Evolutionary conservation across 2,113 vertebrate species (phyloP), one percentile per base, ranked within the genome.

Genomic region (Gracilinanus agilis): DNA sequence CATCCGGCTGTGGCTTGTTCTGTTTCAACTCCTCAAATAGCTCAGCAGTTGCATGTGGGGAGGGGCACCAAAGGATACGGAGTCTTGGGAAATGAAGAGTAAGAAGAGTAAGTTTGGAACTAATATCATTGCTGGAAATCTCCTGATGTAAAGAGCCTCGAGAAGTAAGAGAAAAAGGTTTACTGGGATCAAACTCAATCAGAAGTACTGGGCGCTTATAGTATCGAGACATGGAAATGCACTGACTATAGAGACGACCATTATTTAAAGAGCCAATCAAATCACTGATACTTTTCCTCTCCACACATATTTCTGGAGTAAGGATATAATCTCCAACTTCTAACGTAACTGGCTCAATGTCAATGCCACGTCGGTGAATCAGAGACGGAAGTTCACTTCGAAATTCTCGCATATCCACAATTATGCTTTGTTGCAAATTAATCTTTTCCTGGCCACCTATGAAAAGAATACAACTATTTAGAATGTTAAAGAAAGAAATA

Each of bases 261-360:
- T 98, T 99, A 96, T 99, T 99, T 1, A 99, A 55, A 0, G 99
- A 99, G 9, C 99, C 99, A 0, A 99, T 99, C 96, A 99, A 98
- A 24, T 99, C 99, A 0, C 99, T 99, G 97, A 99, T 97, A 9
- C 99, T 99, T 94, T 99, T 99, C 89, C 99, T 98, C 97, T 99
- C 99, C 24, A 99, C 99, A 0, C 99, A 99, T 40, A 99, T 98
- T 27, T 99, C 99, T 0, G 99, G 99, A 0, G 99, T 99, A 53
- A 99, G 98, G 93, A 99, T 99, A 94, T 99, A 99, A 97, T 99
- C 99, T 0, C 99, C 99, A 0, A 99, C 99, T 96, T 99, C 99
- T 34, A 99, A 91, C 0, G 99, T 99, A 96, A 99, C 98, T 0
- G 99, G 99, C 53, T 99, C 99, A 0, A 99, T 99, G 98, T 99